Conservation (phyloP, 2,797 vertebrate species). For the Pseudomugil tenellus region DNA sequence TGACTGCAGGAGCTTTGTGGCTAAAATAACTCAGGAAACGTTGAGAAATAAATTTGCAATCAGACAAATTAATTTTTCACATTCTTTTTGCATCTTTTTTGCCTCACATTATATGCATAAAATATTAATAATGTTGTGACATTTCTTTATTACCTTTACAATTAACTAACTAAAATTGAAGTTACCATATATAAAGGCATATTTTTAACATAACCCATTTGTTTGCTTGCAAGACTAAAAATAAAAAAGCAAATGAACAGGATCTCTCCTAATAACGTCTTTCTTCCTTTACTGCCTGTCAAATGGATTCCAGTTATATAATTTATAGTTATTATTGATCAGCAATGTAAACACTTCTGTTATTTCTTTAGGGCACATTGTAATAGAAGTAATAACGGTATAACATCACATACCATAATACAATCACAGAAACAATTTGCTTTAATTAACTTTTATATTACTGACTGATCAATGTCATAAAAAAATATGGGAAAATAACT, state of each 20-base stretch:
- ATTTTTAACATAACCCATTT: background rate
- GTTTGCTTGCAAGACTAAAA: background rate
- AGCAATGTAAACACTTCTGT: too few species aligned
- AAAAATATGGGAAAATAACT: constrained; percentile 13
- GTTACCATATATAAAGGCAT: background rate
- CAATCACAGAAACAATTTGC: background rate
- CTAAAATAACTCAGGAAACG: too few species aligned
- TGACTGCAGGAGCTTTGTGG: too few species aligned
- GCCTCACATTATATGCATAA: too few species aligned
- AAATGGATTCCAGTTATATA: too few species aligned
- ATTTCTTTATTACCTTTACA: background rate
- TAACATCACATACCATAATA: background rate
- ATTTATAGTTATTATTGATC: too few species aligned
- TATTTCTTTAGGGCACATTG: too few species aligned
- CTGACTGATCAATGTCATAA: constrained; percentile 13
- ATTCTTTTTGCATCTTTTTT: too few species aligned
- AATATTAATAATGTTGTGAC: background rate
- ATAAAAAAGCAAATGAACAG: background rate
- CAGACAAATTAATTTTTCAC: too few species aligned
- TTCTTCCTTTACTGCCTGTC: too few species aligned
- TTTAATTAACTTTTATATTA: background rate
- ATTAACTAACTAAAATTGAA: background rate
- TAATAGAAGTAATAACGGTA: background rate
- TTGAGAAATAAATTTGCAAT: too few species aligned
- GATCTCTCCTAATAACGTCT: too few species aligned